Base-by-base conservation (phyloP, 2,113 vertebrate genomes). In the Sphyrna mokarran region DNA sequence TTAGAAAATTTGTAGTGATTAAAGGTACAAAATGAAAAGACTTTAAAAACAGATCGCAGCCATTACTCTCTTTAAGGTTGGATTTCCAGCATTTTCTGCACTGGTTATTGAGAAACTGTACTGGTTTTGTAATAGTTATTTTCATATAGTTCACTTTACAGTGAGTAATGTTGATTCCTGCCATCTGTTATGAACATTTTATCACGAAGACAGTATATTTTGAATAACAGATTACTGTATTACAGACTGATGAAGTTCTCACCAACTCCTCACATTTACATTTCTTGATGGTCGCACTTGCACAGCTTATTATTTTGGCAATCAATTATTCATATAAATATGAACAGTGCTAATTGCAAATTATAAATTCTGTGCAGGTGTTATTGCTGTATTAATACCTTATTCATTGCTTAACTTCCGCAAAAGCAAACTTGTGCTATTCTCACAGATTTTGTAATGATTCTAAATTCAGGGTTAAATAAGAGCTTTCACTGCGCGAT, bases 121-220 rank as follows among this genome's bases (percentile, higher is more conserved):
- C 26, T 16, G 54, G 18, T 10, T 8, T 90, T 63, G 26, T 61
- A 14, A 90, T 61, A 26, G 54, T 33, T 48, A 66, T 95, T 76
- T 95, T 72, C 94, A 54, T 54, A 95, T 29, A 68, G 93, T 48
- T 95, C 63, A 72, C 69, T 95, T 54, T 95, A 43, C 20, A 54
- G 94, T 70, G 69, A 95, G 94, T 95, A 95, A 95, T 95, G 94
- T 43, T 72, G 22, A 68, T 72, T 70, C 94, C 94, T 54, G 26
- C 94, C 94, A 95, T 95, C 94, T 95, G 94, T 95, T 23, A 48
- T 54, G 94, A 95, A 95, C 94, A 76, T 76, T 95, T 95, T 33
- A 95, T 95, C 94, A 95, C 10, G 22, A 95, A 76, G 94, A 48
- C 68, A 95, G 68, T 37, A 16, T 20, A 95, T 40, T 70, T 95